Conservation (phyloP, 2,888 invertebrate genomes). For the Macrophya alboannulata region DNA sequence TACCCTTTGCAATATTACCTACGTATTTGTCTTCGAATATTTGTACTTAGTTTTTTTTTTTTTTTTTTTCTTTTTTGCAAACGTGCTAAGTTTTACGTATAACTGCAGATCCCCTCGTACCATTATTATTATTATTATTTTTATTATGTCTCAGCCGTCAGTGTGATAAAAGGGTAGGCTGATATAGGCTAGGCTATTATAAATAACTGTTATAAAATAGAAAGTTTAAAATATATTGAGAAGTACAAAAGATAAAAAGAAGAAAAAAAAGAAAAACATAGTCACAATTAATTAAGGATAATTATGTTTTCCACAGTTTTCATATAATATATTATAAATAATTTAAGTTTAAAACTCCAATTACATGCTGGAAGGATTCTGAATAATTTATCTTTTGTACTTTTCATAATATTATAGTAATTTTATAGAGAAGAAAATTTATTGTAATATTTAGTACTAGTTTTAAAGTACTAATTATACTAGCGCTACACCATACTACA, state of each 20-base stretch:
- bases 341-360: neutral
- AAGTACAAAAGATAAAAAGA: constrained; percentile 3
- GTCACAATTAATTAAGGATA: constrained; percentile 24
- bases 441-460: constrained; percentile 28
- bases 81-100: constrained; percentile 32
- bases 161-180: constrained; percentile 40
- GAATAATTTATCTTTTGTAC: neutral
- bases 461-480: neutral
- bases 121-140: neutral
- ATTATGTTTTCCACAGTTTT: neutral
- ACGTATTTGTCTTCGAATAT: constrained; percentile 41
- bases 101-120: neutral
- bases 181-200: constrained; percentile 8
- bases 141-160: constrained; percentile 5
- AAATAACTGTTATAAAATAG: constrained; percentile 22
- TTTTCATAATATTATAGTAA: constrained; percentile 19
- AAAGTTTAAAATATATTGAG: neutral
- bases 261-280: neutral
- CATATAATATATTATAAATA: neutral
- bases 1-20: constrained; percentile 8
- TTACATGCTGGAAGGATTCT: neutral
- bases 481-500: constrained; percentile 30
- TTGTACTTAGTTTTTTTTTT: constrained; percentile 49
- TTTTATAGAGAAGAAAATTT: constrained; percentile 29
- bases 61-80: neutral